These are phyloP conservation scores for Himalopsyche japonica DNA, from an alignment of 2,888 invertebrate genomes.

Conservation along the genomic window DNA sequence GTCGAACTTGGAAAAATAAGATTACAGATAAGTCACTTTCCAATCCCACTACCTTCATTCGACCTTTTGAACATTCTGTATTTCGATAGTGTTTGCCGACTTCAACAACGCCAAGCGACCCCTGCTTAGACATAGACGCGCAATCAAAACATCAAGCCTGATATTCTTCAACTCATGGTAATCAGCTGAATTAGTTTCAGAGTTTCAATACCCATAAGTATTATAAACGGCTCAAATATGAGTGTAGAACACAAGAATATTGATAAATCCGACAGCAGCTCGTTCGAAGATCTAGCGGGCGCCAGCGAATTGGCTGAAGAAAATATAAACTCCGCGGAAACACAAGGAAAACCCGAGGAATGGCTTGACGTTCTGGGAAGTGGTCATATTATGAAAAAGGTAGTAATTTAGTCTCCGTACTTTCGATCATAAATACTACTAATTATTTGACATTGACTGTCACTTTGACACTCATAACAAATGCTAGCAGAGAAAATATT, in stretches of 20 bases:
- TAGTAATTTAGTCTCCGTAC: neutral
- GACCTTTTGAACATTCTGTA: neutral
- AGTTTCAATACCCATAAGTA: too few species aligned
- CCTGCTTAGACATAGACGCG: neutral
- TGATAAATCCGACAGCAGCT: constrained; percentile 65
- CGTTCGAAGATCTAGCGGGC: constrained; percentile 67
- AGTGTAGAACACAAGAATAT: constrained; percentile 38
- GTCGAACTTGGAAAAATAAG: neutral
- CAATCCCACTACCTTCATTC: neutral
- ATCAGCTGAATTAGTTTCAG: neutral
- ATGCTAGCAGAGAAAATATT: too few species aligned
- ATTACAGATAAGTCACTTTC: neutral
- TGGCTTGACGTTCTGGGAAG: constrained; percentile 81
- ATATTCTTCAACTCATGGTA: neutral
- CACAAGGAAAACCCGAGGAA: constrained; percentile 46
- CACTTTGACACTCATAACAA: neutral
- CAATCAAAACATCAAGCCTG: neutral
- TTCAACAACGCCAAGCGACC: neutral
- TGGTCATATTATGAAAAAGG: constrained; percentile 69
- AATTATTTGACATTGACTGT: neutral
- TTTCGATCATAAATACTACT: constrained; percentile 32
- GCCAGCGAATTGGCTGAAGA: constrained; percentile 59
- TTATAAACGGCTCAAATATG: neutral
- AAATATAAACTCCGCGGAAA: neutral
- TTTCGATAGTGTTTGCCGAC: neutral